Conservation (phyloP, 2,797 vertebrate species). For the Aulostomus chinensis region DNA sequence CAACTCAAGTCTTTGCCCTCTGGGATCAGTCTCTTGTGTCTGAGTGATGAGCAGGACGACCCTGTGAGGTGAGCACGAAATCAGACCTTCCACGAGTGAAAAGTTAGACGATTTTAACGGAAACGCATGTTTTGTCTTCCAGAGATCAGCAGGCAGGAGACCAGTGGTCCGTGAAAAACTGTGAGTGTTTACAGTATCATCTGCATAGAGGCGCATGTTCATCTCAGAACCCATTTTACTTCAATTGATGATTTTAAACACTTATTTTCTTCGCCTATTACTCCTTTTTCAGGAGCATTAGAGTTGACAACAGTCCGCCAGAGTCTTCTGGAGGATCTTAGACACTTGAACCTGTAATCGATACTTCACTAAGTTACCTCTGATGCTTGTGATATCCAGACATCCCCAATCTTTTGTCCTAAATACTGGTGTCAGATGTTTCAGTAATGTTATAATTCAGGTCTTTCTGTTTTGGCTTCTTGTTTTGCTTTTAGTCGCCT, state of each 20-base stretch:
- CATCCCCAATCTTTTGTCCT: too few species aligned
- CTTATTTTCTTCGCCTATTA: too few species aligned
- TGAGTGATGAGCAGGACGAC: neutral
- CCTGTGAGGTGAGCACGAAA: slow-evolving; percentile 24
- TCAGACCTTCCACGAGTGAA: neutral
- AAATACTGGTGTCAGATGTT: too few species aligned
- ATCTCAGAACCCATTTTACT: neutral
- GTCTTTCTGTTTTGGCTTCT: too few species aligned
- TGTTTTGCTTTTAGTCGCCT: slow-evolving; percentile 42
- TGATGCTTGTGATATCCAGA: too few species aligned
- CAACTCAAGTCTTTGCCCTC: slow-evolving; percentile 6
- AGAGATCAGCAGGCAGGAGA: slow-evolving; percentile 23
- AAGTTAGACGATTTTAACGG: neutral
- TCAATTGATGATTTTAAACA: too few species aligned
- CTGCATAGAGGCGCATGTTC: slow-evolving; percentile 5
- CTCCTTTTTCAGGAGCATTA: too few species aligned
- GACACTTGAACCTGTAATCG: too few species aligned
- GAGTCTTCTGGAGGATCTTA: too few species aligned
- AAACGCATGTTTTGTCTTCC: neutral
- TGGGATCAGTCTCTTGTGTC: slow-evolving; percentile 1
- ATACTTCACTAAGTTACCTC: too few species aligned
- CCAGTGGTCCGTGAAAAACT: slow-evolving; percentile 51
- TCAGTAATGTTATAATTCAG: too few species aligned
- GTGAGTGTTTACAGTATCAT: slow-evolving; percentile 39
- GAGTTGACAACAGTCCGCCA: too few species aligned